phyloP scores from a whole-genome alignment of 2,797 vertebrate genomes.

The Lepilemur septentrionalis region DNA sequence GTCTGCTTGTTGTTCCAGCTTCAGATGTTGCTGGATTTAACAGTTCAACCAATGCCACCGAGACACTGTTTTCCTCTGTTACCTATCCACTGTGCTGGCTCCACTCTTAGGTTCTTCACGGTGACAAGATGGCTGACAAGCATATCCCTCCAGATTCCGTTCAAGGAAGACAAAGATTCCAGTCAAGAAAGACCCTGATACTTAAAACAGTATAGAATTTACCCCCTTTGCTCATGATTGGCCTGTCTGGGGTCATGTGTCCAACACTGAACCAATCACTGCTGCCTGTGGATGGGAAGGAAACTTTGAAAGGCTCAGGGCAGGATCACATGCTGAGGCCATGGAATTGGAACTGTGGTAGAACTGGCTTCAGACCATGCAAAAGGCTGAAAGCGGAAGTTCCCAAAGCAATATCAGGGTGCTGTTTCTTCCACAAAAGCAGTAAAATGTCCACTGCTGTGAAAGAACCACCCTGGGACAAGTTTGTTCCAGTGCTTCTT shows the following conservation, averaged over 20 bases:
- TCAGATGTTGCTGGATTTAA: neutral
- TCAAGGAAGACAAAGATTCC: neutral
- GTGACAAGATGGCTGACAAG: neutral
- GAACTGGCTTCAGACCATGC: neutral
- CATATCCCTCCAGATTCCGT: neutral
- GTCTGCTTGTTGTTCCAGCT: neutral
- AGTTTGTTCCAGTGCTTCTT: neutral
- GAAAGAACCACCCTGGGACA: neutral
- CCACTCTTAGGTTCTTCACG: neutral
- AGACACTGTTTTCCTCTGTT: neutral
- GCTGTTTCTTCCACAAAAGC: neutral
- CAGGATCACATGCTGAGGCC: neutral
- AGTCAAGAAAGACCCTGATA: neutral
- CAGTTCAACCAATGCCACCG: neutral
- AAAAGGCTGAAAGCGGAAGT: neutral
- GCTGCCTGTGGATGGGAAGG: neutral
- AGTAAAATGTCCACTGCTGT: neutral
- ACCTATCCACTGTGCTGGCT: neutral
- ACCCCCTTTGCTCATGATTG: neutral
- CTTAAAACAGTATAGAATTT: neutral
- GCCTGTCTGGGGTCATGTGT: neutral
- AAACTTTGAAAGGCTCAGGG: neutral
- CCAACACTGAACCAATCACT: neutral
- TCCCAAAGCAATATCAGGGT: neutral
- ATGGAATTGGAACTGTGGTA: neutral